These are phyloP conservation scores for Caranx melampygus DNA, from an alignment of 2,113 vertebrate species.

Conservation along the genomic window DNA sequence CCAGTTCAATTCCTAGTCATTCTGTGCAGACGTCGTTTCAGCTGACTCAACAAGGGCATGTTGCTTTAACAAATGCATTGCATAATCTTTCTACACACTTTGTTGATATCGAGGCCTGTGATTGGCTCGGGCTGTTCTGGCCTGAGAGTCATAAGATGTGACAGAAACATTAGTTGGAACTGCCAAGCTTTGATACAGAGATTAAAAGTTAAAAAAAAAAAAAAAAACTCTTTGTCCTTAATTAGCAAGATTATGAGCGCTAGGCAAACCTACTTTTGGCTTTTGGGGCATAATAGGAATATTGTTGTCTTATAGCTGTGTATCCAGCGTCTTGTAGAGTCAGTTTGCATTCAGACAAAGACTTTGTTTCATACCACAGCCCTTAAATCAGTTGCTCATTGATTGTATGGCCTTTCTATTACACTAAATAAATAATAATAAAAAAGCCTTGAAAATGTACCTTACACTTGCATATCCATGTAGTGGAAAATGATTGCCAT, in stretches of 20 bases:
- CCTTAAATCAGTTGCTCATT: not conserved
- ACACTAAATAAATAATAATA: not conserved
- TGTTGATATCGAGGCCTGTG: constrained; percentile 20
- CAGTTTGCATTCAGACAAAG: too few relatives aligned
- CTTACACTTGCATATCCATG: not conserved
- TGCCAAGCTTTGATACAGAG: constrained; percentile 2
- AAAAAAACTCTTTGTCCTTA: not conserved
- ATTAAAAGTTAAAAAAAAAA: constrained; percentile 15
- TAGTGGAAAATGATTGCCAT: not conserved
- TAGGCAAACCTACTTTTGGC: not conserved
- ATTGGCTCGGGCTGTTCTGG: constrained; percentile 47
- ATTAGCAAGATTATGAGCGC: not conserved
- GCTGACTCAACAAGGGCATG: constrained; percentile 2
- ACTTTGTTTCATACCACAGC: too few relatives aligned
- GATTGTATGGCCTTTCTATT: not conserved
- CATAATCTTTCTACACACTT: constrained; percentile 23
- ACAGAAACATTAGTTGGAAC: constrained; percentile 28
- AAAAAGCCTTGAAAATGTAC: not conserved
- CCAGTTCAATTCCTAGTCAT: not conserved
- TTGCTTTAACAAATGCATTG: constrained; percentile 4
- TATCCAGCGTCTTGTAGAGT: not conserved
- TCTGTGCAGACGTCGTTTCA: not conserved
- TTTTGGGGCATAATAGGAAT: not conserved
- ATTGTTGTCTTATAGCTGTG: not conserved
- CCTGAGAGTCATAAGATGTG: constrained; percentile 50